Evolutionary conservation across 2,797 vertebrate species (phyloP).

Genomic region (Anabacerthia variegaticeps): DNA sequence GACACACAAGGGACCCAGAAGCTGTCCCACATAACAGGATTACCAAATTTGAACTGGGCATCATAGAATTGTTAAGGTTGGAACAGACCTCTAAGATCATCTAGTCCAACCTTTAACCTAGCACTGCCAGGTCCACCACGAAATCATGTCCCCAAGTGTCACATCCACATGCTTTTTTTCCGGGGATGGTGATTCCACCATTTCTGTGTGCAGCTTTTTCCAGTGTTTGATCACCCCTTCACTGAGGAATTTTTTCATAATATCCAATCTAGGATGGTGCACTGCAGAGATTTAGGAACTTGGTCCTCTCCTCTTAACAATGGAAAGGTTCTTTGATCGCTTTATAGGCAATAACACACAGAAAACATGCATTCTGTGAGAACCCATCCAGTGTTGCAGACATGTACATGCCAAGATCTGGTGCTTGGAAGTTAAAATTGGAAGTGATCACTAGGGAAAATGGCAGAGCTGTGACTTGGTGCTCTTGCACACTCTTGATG

Average conservation of each 20-base stretch:
- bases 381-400: not conserved
- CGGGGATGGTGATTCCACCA: not conserved
- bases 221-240: too few species aligned
- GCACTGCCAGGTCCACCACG: too few species aligned
- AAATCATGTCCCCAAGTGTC: not conserved
- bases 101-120: not conserved
- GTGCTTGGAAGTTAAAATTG: not conserved
- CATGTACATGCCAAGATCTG: fast-evolving
- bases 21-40: not conserved
- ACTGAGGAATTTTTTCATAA: fast-evolving
- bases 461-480: not conserved
- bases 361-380: not conserved
- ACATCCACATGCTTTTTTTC: fast-evolving
- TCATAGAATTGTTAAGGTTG: not conserved
- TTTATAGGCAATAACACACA: not conserved
- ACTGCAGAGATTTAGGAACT: not conserved
- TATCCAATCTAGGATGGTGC: fast-evolving
- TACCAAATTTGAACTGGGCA: fast-evolving
- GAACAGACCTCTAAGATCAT: too few species aligned
- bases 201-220: not conserved
- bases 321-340: not conserved
- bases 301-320: not conserved
- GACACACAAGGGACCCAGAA: not conserved
- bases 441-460: not conserved
- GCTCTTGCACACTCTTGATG: not conserved